Evolutionary conservation across 1,140 invertebrate species (phyloP), one percentile per base, ranked within the genome.

Genomic region (Drosophila repletoides): DNA sequence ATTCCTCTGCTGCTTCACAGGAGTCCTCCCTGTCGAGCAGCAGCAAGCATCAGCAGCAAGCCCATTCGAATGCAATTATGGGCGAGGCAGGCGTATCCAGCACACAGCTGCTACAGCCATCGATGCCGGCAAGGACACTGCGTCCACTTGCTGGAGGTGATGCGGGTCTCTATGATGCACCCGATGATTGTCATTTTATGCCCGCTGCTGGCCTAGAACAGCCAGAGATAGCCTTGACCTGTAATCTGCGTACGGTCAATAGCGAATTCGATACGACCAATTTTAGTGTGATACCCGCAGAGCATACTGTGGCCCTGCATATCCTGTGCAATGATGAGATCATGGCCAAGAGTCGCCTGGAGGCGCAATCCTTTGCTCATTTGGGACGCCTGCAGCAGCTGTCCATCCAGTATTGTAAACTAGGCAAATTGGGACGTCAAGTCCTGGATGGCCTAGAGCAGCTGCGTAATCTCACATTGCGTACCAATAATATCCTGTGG

Each of bases 211-310:
- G 72, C 0, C 56, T 83, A 33, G 75, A 81, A 3, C 66, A 75
- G 28, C 93, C 94, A 74, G 95, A 96, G 83, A 94, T 96, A 40
- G 92, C 94, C 6, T 92, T 97, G 26, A 94, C 93, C 33, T 97
- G 96, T 91, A 94, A 94, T 91, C 92, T 96, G 71, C 90, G 94
- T 31, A 95, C 94, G 26, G 94, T 95, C 81, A 96, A 95, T 90
- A 95, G 94, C 90, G 94, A 96, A 86, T 94, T 95, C 77, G 94
- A 96, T 77, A 94, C 94, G n/a, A 95, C 95, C 5, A 97, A 97
- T 90, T 96, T 97, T 87, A 96, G 95, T 88, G 94, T 96, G 45
- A 95, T 97, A 33, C 95, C 95, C 19, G 93, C 93, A 24, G 96
- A 97, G 68, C 95, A 96, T 88, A 96, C 96, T 26, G 95, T 95